A percentile compares a stretch with the other conserved stretches of the same genome.
Evolutionary conservation across 1,140 invertebrate genomes (phyloP).

Genomic region (Nixonia krombeini): DNA sequence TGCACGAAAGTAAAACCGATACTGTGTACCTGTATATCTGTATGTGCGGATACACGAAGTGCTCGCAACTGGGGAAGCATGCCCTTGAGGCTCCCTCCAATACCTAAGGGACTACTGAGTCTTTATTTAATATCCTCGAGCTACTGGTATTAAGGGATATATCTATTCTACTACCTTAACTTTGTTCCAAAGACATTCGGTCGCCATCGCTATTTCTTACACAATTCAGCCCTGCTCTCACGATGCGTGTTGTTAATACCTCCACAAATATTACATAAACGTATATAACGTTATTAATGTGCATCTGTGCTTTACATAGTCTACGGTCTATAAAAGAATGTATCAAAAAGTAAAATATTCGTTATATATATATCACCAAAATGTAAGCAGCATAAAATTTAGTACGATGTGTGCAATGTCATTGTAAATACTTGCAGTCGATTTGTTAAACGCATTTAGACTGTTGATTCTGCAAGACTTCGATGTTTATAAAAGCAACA

Average conservation of each 20-base stretch:
- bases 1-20: conserved; percentile 27
- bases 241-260: conserved; percentile 16
- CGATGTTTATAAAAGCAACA: no score
- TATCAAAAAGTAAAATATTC: no score
- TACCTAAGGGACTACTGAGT: conserved; percentile 39
- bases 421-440: no score
- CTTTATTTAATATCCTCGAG: conserved; percentile 49
- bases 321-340: neutral
- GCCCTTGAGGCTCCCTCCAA: conserved; percentile 26
- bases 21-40: neutral
- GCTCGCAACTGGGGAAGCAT: conserved; percentile 21
- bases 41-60: conserved; percentile 8
- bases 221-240: conserved; percentile 20
- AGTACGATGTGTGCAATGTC: no score
- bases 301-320: no score
- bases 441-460: no score
- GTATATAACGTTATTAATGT: conserved; percentile 33
- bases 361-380: no score
- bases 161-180: conserved; percentile 33
- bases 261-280: conserved; percentile 22
- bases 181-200: conserved; percentile 31
- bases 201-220: conserved; percentile 26
- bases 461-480: no score
- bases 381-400: no score
- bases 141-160: conserved; percentile 37